Evolutionary conservation across 2,113 vertebrate genomes (phyloP).

Genomic region (Bujurquina vittata): DNA sequence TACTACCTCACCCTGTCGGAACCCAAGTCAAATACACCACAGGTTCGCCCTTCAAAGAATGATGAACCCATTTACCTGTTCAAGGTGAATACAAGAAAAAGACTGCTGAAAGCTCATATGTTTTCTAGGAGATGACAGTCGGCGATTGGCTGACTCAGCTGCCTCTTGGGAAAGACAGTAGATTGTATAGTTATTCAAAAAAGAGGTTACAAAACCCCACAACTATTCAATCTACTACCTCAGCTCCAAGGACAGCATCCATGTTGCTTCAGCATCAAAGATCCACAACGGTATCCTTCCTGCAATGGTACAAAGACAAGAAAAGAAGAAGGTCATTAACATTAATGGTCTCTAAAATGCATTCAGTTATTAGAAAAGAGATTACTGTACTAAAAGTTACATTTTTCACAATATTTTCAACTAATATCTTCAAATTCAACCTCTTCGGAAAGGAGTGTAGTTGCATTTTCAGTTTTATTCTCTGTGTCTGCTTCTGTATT

Average conservation of each 20-base stretch:
- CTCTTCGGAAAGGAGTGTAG: background rate
- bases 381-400: background rate
- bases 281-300: constrained; percentile 50
- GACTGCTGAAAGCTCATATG: background rate
- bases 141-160: constrained; percentile 75
- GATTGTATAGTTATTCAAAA: constrained; percentile 94
- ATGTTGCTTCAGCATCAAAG: constrained; percentile 27
- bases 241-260: constrained; percentile 91
- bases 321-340: constrained; percentile 28
- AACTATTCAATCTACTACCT: constrained; percentile 98
- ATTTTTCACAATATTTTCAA: background rate
- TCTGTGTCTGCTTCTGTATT: constrained; percentile 17
- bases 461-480: constrained; percentile 7
- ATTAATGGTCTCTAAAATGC: constrained; percentile 14
- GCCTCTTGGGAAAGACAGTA: constrained; percentile 97
- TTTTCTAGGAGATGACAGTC: constrained; percentile 48
- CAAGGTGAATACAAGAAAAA: background rate
- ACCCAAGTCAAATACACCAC: constrained; percentile 50
- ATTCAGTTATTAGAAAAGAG: background rate
- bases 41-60: background rate
- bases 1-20: constrained; percentile 91
- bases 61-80: background rate
- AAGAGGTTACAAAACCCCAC: constrained; percentile 86
- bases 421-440: background rate
- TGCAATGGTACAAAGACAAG: constrained; percentile 58